phyloP scores from a whole-genome alignment of 2,113 vertebrate species.

The Pygoscelis adeliae region DNA sequence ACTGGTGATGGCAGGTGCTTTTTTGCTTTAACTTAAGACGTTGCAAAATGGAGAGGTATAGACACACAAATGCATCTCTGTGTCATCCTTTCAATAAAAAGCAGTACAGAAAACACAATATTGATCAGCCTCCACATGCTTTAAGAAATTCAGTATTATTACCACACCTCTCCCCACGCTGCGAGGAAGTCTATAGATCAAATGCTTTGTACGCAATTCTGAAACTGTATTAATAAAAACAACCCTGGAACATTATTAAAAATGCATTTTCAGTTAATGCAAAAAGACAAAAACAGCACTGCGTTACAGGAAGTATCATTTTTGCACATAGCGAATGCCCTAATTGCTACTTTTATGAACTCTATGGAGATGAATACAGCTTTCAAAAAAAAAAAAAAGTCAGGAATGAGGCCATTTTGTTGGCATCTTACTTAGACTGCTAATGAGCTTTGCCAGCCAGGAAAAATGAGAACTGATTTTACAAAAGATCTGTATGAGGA shows the following conservation, averaged over 20 bases:
- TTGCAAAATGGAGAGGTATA: background rate
- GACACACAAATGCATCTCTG: background rate
- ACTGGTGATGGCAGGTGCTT: background rate
- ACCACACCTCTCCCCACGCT: background rate
- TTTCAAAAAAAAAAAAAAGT: background rate
- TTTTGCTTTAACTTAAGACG: background rate
- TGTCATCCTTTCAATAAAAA: background rate
- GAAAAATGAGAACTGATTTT: constrained; percentile 56
- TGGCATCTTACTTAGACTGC: constrained; percentile 32
- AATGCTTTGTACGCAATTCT: background rate
- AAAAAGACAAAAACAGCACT: constrained; percentile 11
- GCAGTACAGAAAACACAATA: background rate
- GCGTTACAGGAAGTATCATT: background rate
- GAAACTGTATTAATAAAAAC: constrained; percentile 8
- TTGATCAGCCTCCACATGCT: background rate
- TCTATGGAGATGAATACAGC: background rate
- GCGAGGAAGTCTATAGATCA: background rate
- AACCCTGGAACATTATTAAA: background rate
- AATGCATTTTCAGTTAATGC: constrained; percentile 31
- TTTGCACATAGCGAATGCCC: background rate
- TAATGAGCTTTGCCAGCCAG: constrained; percentile 50
- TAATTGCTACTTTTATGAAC: constrained; percentile 17
- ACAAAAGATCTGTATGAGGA: constrained; percentile 24
- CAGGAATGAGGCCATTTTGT: constrained; percentile 35
- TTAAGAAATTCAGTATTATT: background rate